Base-by-base conservation (phyloP, 2,888 invertebrate species). In the Steromphala cineraria region DNA sequence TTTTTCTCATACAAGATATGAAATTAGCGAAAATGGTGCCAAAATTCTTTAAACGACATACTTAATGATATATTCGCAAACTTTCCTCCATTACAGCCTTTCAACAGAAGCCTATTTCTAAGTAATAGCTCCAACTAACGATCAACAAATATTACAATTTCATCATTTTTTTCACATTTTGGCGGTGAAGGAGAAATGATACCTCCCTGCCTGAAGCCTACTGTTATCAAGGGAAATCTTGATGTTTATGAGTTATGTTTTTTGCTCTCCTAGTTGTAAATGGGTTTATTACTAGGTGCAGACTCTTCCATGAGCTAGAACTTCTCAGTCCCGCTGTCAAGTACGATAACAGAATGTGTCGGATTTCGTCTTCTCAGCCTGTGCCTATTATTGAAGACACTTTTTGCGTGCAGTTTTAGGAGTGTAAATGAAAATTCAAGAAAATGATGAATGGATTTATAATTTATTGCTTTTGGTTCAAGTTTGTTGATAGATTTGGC, bases 271-370 rank as follows among this genome's bases (percentile, higher is more conserved):
- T 10, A 71, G 71, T 71, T 71, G 71, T 71, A 71, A 71, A 71
- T 71, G 71, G 71, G 71, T 71, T 71, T 71, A 71, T 71, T 71
- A 71, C 71, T 71, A 71, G 71, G 71, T 71, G 71, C 71, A 71
- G 71, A 71, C 71, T 40, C 71, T 71, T 71, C 40, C 19, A n/a
- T 71, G 31, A 36, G 71, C 71, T 19, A 31, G 40, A 31, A 71
- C n/a, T 31, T 19, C 71, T 36, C 17, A 17, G 71, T 71, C 31
- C 71, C 40, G 71, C 71, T 36, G 71, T 71, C 40, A 40, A 40
- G 19, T 36, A 40, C 36, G 71, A 71, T 71, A 71, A 71, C 31
- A 71, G 19, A 31, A 71, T 40, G 71, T 71, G 71, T 71, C 71
- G n/a, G 40, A 40, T 40, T 71, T 71, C 71, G 28, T 36, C 28